Percentiles rank a stretch among this genome's conserved stretches.
These are phyloP conservation scores for Heliconius erato DNA, from an alignment of 2,888 invertebrate species.

Conservation along the genomic window DNA sequence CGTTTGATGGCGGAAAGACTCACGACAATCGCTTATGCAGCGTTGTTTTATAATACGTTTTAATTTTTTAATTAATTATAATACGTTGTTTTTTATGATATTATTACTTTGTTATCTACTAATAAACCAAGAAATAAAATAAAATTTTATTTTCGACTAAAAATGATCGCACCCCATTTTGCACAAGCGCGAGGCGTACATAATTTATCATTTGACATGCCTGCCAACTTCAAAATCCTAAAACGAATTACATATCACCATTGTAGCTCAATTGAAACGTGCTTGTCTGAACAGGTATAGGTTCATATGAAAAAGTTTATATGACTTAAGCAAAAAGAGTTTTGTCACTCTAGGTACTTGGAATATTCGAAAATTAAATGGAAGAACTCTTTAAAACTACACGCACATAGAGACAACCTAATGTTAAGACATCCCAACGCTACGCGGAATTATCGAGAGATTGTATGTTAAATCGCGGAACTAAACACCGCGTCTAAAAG, in stretches of 20 bases:
- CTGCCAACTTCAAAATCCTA: neutral
- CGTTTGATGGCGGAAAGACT: slow-evolving; percentile 48
- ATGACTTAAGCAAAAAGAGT: no score
- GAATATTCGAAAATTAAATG: no score
- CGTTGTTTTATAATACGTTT: slow-evolving; percentile 33
- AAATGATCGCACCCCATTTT: neutral
- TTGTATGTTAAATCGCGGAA: neutral
- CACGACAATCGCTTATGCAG: slow-evolving; percentile 47
- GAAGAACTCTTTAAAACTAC: no score
- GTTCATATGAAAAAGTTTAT: neutral
- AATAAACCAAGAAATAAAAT: neutral
- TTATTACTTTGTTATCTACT: neutral
- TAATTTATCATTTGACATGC: slow-evolving; percentile 5
- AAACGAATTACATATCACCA: neutral
- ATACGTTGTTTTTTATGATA: neutral
- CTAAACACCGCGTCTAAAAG: no score
- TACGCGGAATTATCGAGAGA: neutral
- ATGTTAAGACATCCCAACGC: neutral
- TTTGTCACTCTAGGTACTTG: no score
- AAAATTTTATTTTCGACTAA: neutral
- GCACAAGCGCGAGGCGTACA: neutral
- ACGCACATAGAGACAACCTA: neutral
- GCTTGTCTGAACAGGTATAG: neutral
- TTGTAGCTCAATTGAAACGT: neutral
- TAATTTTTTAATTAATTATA: no score